Base-by-base conservation (phyloP, 2,113 vertebrate genomes). In the Silurus meridionalis region DNA sequence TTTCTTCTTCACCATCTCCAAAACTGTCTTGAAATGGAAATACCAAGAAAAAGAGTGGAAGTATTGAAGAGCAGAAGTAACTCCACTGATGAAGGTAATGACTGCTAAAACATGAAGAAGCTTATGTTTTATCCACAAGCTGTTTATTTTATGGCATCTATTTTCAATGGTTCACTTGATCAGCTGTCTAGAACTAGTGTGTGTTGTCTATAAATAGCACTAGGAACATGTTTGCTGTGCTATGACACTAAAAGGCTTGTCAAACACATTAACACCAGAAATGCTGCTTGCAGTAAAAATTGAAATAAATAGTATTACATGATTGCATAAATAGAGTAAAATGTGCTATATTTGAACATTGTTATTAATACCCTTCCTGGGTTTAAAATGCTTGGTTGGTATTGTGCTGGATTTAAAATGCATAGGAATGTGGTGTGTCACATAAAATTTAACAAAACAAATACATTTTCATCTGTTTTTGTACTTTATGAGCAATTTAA, bases 41-140 rank as follows among this genome's bases (percentile, higher is more conserved):
- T 48, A 75, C 9, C 17, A 53, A 80, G 8, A 10, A 19, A 81
- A 72, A 25, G n/a, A 58, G 58, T 9, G 53, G 72, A 66, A 46
- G 83, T 52, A 23, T 80, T 66, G 78, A 19, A 74, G 66, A 37
- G 66, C 15, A 81, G 28, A n/a, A 74, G 50, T 58, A 55, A 58
- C 6, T 46, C 63, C 21, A 88, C 64, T 46, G 84, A 72, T 84
- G 90, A 94, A 95, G 94, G 94, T 95, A 95, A 93, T 89, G 72
- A 85, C 79, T 87, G 87, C 79, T 72, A 46, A 63, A 79, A 82
- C 82, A 87, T 37, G 64, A 84, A 77, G 87, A 85, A 78, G 37
- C 14, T 64, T 9, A 61, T 60, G 89, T 87, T 85, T 52, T 84
- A 61, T 46, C 57, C 57, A 48, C 57, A 74, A 46, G 19, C 17